Base-by-base conservation (phyloP, 2,888 invertebrate species). In the Lepidocyrtoides sp. region DNA sequence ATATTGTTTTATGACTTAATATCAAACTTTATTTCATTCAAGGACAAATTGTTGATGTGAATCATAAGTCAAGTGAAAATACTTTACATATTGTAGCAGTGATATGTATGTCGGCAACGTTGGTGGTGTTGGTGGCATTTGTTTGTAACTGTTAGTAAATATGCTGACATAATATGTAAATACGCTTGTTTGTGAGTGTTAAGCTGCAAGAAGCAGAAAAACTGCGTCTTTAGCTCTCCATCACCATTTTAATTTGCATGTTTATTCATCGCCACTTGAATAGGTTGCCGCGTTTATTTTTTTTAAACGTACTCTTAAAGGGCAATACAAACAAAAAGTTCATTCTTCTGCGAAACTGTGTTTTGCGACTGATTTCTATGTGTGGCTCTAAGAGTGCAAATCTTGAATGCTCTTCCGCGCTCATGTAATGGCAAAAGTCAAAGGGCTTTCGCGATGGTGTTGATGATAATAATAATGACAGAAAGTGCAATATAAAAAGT, bases 21-120 rank as follows among this genome's bases (percentile, higher is more conserved):
- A 87, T 41, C 29, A 75, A 77, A 87, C 57, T 79, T 77, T 79
- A 79, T 72, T 51, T 81, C 69, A 48, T 54, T 54, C 88, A 88
- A 88, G 88, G 88, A 88, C 88, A 88, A 88, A 81, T 88, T 81
- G 81, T 36, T 81, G 69, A 69, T 81, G 88, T 63, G 51, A 54
- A 72, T 51, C 69, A 32, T 44, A 87, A 75, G 66, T 79, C 75
- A 54, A 14, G 14, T 14, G 29, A 32, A 63, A 63, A 63, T 63
- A 8, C 23, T 17, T 63, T 63, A 29, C 32, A 20, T 20, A 54
- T 54, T 17, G 26, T 83, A n/a, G n/a, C 26, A 26, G 14, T 51
- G 14, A 51, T 51, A 51, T 51, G 2, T 44, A 14, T 66, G 26
- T 48, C 26, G 60, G 41, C 57, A 36, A 7, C n/a, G 54, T n/a